phyloP scores from a whole-genome alignment of 2,888 invertebrate species.

The Gnatocerus cornutus region DNA sequence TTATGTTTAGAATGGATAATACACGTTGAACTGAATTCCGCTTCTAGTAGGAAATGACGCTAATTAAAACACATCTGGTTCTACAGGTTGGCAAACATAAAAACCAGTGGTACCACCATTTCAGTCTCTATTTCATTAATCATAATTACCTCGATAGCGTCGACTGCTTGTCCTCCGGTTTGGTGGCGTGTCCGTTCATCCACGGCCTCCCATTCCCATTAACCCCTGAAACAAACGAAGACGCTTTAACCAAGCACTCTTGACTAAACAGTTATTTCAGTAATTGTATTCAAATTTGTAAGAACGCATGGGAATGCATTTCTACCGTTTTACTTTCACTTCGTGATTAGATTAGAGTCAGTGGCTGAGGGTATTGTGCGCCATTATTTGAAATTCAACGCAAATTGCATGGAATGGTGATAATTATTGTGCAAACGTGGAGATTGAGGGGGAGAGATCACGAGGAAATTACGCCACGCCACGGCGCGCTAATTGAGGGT shows the following conservation, averaged over 20 bases:
- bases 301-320: slow-evolving; percentile 51
- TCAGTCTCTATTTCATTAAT: background rate
- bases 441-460: slow-evolving; percentile 2
- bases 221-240: slow-evolving; percentile 65
- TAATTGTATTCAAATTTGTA: slow-evolving; percentile 54
- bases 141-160: slow-evolving; percentile 71
- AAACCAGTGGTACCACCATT: too few relatives aligned
- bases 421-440: slow-evolving; percentile 16
- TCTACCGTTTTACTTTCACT: slow-evolving; percentile 51
- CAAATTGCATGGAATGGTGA: slow-evolving; percentile 20
- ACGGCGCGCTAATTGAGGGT: background rate
- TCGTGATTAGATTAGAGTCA: slow-evolving; percentile 42
- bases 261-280: slow-evolving; percentile 45
- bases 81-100: background rate
- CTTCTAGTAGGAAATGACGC: too few relatives aligned
- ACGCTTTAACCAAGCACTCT: background rate
- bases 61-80: too few relatives aligned
- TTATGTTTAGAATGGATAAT: too few relatives aligned
- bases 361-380: slow-evolving; percentile 27
- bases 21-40: too few relatives aligned
- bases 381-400: slow-evolving; percentile 28
- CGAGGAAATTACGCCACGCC: background rate
- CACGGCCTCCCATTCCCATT: slow-evolving; percentile 66
- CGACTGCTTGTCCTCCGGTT: slow-evolving; percentile 74
- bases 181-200: slow-evolving; percentile 71